These are phyloP conservation scores for Hormiphora californensis DNA, from an alignment of 37 sponge, comb jelly and placozoan genomes.

Conservation along the genomic window DNA sequence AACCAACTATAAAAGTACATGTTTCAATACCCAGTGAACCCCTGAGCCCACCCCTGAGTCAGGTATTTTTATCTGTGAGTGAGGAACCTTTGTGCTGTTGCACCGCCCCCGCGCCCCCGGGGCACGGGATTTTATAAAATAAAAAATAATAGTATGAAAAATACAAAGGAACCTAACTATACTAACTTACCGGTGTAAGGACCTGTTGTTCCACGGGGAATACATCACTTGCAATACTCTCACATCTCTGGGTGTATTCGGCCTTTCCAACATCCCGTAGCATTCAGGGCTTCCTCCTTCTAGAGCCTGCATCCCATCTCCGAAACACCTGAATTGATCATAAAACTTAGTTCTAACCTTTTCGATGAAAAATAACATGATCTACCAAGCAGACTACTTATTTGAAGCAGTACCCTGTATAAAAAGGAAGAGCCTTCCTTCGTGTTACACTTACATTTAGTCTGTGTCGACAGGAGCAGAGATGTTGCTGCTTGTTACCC, in stretches of 20 bases:
- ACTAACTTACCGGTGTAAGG: background rate
- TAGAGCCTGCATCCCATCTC: slow-evolving; percentile 18
- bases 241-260: slow-evolving; percentile 23
- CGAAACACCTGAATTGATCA: background rate
- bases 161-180: too few species aligned
- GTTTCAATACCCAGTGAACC: too few species aligned
- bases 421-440: too few species aligned
- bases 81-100: too few species aligned
- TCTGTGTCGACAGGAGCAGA: background rate
- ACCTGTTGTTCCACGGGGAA: slow-evolving; percentile 49
- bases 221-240: slow-evolving; percentile 10
- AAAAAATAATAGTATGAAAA: too few species aligned
- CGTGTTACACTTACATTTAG: slow-evolving; percentile 21
- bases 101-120: too few species aligned
- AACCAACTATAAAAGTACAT: too few species aligned
- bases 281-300: slow-evolving; percentile 25
- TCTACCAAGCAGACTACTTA: background rate
- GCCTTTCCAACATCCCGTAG: slow-evolving; percentile 48
- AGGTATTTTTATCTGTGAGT: too few species aligned
- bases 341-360: background rate
- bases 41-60: too few species aligned
- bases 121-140: too few species aligned
- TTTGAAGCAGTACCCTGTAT: background rate
- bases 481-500: slow-evolving; percentile 35
- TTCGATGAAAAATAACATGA: background rate